These are phyloP conservation scores for Lucinisca nassula DNA, from an alignment of 2,888 invertebrate genomes.

Conservation along the genomic window DNA sequence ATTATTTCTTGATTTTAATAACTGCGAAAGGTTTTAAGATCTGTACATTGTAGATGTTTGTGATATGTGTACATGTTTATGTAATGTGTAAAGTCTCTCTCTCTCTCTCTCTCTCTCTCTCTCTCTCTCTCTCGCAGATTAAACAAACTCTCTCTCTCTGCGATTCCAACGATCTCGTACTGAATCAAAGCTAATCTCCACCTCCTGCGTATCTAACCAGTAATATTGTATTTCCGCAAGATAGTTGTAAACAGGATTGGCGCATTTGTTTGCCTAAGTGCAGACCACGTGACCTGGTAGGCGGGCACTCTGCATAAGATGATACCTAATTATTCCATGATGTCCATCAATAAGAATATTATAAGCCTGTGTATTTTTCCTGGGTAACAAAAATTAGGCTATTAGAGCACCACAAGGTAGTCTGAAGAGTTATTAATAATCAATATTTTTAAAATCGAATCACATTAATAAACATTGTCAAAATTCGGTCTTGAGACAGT, in stretches of 20 bases:
- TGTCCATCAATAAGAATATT: neutral
- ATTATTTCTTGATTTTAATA: too few species aligned
- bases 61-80: too few species aligned
- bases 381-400: constrained; percentile 17
- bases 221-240: neutral
- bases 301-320: neutral
- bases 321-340: constrained; percentile 3
- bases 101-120: too few species aligned
- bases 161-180: too few species aligned
- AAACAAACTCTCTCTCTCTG: too few species aligned
- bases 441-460: neutral
- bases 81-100: too few species aligned
- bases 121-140: too few species aligned
- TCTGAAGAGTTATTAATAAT: neutral
- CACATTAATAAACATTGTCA: neutral
- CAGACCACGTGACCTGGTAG: neutral
- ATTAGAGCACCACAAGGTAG: neutral
- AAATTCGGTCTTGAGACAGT: neutral
- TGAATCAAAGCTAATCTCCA: too few species aligned
- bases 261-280: neutral
- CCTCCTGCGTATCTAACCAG: neutral
- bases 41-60: too few species aligned
- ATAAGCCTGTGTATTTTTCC: constrained; percentile 6
- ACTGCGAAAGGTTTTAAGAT: too few species aligned
- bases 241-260: neutral